These are phyloP conservation scores for Druceiella hillmani DNA, from an alignment of 2,888 invertebrate species.

Conservation along the genomic window DNA sequence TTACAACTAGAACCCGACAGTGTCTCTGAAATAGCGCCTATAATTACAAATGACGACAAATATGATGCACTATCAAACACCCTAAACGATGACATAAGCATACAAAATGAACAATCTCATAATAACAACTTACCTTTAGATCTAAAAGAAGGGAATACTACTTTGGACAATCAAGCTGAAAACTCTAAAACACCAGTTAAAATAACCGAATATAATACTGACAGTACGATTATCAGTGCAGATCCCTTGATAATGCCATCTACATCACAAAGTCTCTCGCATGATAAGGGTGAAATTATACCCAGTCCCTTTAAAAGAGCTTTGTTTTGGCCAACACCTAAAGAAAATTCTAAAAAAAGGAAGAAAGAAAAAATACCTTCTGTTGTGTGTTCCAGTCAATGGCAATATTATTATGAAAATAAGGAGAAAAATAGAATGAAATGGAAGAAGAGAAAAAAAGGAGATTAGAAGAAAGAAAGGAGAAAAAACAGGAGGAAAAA, in stretches of 20 bases:
- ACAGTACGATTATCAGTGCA: constrained; percentile 3
- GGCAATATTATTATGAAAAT: too few species aligned
- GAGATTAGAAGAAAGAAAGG: too few species aligned
- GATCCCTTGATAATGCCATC: constrained; percentile 3
- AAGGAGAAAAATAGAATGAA: too few species aligned
- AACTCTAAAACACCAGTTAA: constrained; percentile 1
- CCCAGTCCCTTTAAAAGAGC: too few species aligned
- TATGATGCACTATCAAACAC: neutral
- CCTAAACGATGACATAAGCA: neutral
- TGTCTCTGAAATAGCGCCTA: constrained; percentile 2
- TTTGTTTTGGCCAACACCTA: too few species aligned
- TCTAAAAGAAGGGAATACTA: constrained; percentile 1
- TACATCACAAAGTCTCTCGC: neutral
- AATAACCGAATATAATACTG: constrained; percentile 1
- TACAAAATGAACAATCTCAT: constrained; percentile 1
- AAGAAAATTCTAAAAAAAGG: too few species aligned
- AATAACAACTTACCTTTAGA: constrained; percentile 1
- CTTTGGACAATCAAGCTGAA: constrained; percentile 1
- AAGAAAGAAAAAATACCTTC: too few species aligned
- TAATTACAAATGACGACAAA: constrained; percentile 2
- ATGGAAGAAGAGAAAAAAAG: too few species aligned
- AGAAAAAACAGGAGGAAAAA: too few species aligned
- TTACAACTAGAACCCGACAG: too few species aligned
- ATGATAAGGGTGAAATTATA: too few species aligned
- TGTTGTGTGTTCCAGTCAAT: too few species aligned